Base-by-base conservation (phyloP, 1,140 invertebrate genomes). In the Apis florea region DNA sequence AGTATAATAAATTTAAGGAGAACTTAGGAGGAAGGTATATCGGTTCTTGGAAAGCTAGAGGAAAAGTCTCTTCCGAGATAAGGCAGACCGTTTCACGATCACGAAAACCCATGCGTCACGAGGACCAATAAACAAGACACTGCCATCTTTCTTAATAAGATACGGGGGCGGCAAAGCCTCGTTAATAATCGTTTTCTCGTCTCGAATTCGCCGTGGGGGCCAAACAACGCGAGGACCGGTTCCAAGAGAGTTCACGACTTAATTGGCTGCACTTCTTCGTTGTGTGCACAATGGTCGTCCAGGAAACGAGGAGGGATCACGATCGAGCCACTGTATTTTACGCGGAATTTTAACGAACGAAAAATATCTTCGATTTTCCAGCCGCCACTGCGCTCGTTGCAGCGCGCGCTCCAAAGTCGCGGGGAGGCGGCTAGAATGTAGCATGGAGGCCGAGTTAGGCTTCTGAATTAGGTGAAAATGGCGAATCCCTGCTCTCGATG, bases 111-210 rank as follows among this genome's bases (percentile, higher is more conserved):
- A 12, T 47, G 11, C 19, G 17, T 51, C 69, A 31, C 40, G 53
- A 71, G 1, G 69, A 71, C 40, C 12, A 24, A 21, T 4, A 19
- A 31, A 24, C 17, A 13, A 6, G 53, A 26, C 12, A 61, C 12
- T 8, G 47, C 69, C 69, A 26, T 69, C 49, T 15, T 78, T 71
- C 59, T 75, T 68, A 83, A 83, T 83, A 56, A 85, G 73, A 83
- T 47, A 82, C 58, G 73, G 51, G 56, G 79, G 64, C 79, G 79
- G 53, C 49, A 66, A 59, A 21, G 67, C 19, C 59, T 73, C 76
- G 77, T 87, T 86, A 86, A 87, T 86, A 86, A 86, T 59, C 76
- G 67, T 88, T 85, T 83, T 69, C 78, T 80, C 81, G 56, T 67
- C n/a, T n/a, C 49, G 71, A 78, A 81, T 87, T 74, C 59, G 47